These are phyloP conservation scores for Sminthurinus aureus DNA, from an alignment of 2,888 invertebrate genomes.

Conservation along the genomic window DNA sequence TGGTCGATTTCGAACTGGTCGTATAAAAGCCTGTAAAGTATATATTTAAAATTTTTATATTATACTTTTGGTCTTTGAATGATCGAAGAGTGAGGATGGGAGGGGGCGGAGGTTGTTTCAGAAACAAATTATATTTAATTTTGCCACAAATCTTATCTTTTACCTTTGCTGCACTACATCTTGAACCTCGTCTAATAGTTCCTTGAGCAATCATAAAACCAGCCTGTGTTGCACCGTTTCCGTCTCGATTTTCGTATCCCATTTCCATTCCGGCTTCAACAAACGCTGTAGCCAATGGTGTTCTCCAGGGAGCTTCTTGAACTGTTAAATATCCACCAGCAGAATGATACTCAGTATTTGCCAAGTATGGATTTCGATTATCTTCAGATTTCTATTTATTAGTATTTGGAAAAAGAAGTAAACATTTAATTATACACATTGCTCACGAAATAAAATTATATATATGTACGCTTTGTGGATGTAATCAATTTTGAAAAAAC, in stretches of 20 bases:
- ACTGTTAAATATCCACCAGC: slow-evolving; percentile 73
- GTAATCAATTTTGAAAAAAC: no score
- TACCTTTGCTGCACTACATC: slow-evolving; percentile 83
- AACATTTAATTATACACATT: no score
- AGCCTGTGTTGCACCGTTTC: slow-evolving; percentile 85
- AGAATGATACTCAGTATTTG: slow-evolving; percentile 57
- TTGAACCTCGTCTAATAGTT: slow-evolving; percentile 70
- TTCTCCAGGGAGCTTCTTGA: slow-evolving; percentile 86
- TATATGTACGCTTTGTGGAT: no score
- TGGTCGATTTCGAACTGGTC: slow-evolving; percentile 79
- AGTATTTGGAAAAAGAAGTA: not conserved
- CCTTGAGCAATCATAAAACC: slow-evolving; percentile 88
- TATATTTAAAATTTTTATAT: no score
- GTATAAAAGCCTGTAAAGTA: slow-evolving; percentile 80
- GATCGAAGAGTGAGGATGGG: not conserved
- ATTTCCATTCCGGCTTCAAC: slow-evolving; percentile 82
- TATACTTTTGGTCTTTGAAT: not conserved
- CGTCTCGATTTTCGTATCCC: slow-evolving; percentile 85
- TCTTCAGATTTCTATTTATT: slow-evolving; percentile 80
- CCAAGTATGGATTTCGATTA: slow-evolving; percentile 68
- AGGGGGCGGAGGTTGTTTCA: no score
- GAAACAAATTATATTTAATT: no score
- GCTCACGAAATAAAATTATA: no score
- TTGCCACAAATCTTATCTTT: not conserved
- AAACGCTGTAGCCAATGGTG: slow-evolving; percentile 81